Evolutionary conservation across 1,140 invertebrate species (phyloP), one percentile per base, ranked within the genome.

Genomic region (Reticulitermes speratus): DNA sequence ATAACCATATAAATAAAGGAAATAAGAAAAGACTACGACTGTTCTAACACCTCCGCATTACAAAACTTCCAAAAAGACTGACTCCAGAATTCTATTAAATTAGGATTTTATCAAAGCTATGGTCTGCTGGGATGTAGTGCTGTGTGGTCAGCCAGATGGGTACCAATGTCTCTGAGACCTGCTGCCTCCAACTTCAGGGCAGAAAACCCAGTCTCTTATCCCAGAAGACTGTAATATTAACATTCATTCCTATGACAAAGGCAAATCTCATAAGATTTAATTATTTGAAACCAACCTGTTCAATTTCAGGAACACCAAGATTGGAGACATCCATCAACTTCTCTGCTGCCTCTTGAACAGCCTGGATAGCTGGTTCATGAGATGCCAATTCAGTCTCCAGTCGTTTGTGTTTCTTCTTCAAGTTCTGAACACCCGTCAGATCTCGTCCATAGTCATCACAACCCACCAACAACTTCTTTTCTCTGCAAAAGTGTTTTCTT

Each of bases 381-480:
- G 97, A 98, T 8, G 94, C 97, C 45, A 99, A 92, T 90, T 99
- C 99, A 2, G 97, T 97, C 89, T 99, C 99, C 3, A 99, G 91
- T 48, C 98, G 94, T 90, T 99, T 99, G 91, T 99, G 99, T 91
- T 99, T 99, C 92, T 99, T 99, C 88, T 98, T 96, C 69, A 99
- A 92, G 90, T 99, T 99, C 91, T 99, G 98, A 1, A 99, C 98
- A 30, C 98, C 98, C 21, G 98, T 99, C 88, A 99, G 92, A 91
- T 99, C 99, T 87, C 98, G 96, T 1, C 99, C 99, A 91, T 99
- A 99, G 90, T 99, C 99, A 90, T 99, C 98, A 7, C 97, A 99
- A 12, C 97, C 97, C 3, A 99, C 98, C 12, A 99, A 92, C 23
- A 99, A 92, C 91, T 99, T 99, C 94, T 99, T 99, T 90, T 99